Conservation (phyloP, 2,113 vertebrate genomes). For the Gobio gobio region DNA sequence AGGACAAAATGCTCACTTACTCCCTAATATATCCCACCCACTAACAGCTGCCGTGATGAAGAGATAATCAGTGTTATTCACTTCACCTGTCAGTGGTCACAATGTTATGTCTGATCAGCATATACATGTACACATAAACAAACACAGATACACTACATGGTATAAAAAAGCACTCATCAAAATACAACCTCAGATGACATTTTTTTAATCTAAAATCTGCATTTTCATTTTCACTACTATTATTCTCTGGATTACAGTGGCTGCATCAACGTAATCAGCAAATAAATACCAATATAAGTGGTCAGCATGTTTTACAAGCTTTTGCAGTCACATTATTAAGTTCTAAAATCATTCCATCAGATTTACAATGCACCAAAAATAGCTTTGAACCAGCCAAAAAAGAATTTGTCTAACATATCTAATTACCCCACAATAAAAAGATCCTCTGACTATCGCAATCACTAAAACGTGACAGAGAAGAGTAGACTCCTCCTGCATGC, state of each 20-base stretch:
- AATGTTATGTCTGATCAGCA: too few relatives aligned
- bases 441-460: not conserved
- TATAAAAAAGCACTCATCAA: not conserved
- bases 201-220: not conserved
- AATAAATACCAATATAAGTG: not conserved
- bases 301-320: conserved; percentile 21
- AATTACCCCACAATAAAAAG: conserved; percentile 10
- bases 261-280: not conserved
- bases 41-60: too few relatives aligned
- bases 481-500: conserved; percentile 46
- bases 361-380: conserved; percentile 25
- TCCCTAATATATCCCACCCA: too few relatives aligned
- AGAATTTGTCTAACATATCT: not conserved
- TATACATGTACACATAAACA: too few relatives aligned
- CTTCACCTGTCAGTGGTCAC: too few relatives aligned
- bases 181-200: not conserved
- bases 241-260: not conserved
- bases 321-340: not conserved
- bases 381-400: not conserved
- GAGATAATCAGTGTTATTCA: too few relatives aligned
- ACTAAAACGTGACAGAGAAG: conserved; percentile 18
- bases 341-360: conserved; percentile 4
- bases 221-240: not conserved
- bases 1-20: too few relatives aligned
- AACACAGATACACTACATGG: too few relatives aligned